phyloP scores from a whole-genome alignment of 2,888 invertebrate genomes.

The Geophilus truncorum region DNA sequence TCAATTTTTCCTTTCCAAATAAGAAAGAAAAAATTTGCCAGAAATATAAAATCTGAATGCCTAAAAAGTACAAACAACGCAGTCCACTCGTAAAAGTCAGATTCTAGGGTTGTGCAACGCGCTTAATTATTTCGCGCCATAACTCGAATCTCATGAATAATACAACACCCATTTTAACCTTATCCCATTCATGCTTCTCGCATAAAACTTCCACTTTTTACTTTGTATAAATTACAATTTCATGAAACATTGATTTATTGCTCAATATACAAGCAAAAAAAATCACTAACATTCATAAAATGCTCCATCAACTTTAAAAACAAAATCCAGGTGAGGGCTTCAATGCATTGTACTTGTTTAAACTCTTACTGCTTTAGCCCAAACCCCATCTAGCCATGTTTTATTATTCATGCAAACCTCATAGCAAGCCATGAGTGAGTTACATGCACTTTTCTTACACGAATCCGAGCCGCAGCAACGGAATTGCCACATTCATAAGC shows the following conservation, averaged over 20 bases:
- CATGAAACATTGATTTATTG: conserved; percentile 18
- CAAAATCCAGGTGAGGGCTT: not conserved
- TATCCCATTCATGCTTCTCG: not conserved
- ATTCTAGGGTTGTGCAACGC: not conserved
- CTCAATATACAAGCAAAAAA: not conserved
- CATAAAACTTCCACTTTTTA: not conserved
- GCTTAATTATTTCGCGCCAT: not conserved
- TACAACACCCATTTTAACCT: not conserved
- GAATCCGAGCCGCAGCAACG: conserved; percentile 10
- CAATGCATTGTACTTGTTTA: not conserved
- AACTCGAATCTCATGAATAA: not conserved
- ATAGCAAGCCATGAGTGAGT: conserved; percentile 21
- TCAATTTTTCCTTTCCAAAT: not conserved
- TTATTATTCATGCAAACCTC: conserved; percentile 22
- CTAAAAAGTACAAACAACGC: not conserved
- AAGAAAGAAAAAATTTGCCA: no score
- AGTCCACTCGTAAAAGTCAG: not conserved
- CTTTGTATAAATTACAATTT: not conserved
- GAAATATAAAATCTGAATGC: not conserved
- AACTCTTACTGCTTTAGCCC: not conserved
- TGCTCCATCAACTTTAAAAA: not conserved
- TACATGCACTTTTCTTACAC: conserved; percentile 13
- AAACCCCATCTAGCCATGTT: not conserved
- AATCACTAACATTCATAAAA: not conserved
- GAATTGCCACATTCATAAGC: conserved; percentile 17